These are phyloP conservation scores for Tauraco hartlaubi DNA, from an alignment of 2,797 vertebrate genomes.

Conservation along the genomic window DNA sequence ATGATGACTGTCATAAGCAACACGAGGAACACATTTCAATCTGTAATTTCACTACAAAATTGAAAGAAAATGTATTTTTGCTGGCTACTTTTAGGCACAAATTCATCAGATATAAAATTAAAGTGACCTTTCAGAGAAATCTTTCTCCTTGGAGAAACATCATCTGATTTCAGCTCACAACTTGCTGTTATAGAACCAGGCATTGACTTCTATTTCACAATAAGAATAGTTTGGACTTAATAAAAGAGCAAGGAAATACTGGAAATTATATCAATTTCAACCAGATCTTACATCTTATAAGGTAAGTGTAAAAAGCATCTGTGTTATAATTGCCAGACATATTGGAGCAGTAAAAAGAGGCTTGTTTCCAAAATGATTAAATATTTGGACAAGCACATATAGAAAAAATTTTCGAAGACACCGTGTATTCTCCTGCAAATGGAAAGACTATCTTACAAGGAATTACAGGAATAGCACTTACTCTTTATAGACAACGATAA, in stretches of 20 bases:
- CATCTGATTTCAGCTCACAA: not conserved
- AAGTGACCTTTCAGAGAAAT: not conserved
- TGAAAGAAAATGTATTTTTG: not conserved
- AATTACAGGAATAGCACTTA: not conserved
- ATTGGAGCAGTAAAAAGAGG: not conserved
- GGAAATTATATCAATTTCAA: not conserved
- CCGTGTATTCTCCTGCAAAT: not conserved
- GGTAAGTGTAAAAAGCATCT: not conserved
- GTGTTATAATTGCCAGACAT: not conserved
- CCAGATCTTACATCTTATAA: not conserved
- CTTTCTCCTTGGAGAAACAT: not conserved
- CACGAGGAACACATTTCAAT: not conserved
- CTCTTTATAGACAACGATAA: not conserved
- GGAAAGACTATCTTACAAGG: not conserved
- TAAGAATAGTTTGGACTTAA: not conserved
- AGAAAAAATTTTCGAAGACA: not conserved
- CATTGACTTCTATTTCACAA: not conserved
- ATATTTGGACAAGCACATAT: not conserved
- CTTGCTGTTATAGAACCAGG: not conserved
- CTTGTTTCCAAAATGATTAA: not conserved
- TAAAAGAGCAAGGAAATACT: not conserved
- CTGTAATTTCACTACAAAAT: not conserved
- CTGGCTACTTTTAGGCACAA: not conserved
- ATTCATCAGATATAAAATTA: not conserved
- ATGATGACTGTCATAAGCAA: not conserved